Percentiles rank a stretch among this genome's conserved stretches.
Conservation (phyloP, 2,888 invertebrate genomes). For the Callimorpha dominula region DNA sequence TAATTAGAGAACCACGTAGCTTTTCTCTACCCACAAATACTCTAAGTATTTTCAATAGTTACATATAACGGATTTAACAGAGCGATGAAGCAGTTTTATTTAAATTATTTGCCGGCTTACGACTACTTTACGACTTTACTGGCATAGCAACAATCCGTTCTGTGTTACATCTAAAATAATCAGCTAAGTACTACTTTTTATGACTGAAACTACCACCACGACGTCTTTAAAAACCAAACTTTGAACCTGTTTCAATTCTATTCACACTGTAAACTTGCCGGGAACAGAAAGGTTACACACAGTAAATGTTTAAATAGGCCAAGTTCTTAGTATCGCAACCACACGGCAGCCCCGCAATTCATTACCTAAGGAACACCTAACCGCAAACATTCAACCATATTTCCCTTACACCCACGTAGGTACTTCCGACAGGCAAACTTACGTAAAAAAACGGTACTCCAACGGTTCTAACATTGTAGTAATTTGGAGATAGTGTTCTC, state of each 20-base stretch:
- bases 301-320: conserved; percentile 11
- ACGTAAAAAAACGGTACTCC: neutral
- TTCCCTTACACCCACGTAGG: conserved; percentile 32
- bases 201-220: neutral
- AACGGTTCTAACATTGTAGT: neutral
- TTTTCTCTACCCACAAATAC: too few species aligned
- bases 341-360: conserved; percentile 19
- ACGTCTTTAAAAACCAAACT: neutral
- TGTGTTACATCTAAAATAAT: neutral
- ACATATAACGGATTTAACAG: too few species aligned
- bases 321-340: conserved; percentile 27
- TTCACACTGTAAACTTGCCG: neutral
- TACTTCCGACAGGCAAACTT: conserved; percentile 19
- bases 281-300: neutral
- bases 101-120: neutral
- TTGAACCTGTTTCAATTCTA: neutral
- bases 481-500: neutral
- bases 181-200: neutral
- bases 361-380: conserved; percentile 21
- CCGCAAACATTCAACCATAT: conserved; percentile 33
- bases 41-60: too few species aligned
- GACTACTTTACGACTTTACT: neutral
- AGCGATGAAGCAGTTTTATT: neutral
- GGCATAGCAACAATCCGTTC: conserved; percentile 1
- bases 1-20: too few species aligned